A percentile compares a stretch with the other conserved stretches of the same genome.
Evolutionary conservation across 2,888 invertebrate species (phyloP).

Genomic region (Mesorhabditis spiculigera): DNA sequence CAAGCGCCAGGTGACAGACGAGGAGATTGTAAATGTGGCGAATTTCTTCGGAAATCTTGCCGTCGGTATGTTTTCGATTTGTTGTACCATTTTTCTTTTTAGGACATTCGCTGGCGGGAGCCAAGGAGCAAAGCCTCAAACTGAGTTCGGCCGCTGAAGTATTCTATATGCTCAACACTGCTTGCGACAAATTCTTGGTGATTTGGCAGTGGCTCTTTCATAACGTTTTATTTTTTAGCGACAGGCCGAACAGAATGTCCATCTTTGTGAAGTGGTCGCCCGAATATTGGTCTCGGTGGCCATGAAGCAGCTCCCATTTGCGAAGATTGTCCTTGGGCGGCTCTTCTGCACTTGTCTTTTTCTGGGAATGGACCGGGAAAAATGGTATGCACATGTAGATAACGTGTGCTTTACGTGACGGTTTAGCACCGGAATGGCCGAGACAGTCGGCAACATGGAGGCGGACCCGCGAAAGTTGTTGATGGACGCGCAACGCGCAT

Average conservation of each 20-base stretch:
- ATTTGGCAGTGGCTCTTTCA: not conserved
- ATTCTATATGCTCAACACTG: not conserved
- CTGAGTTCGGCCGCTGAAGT: not conserved
- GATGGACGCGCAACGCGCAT: not conserved
- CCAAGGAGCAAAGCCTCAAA: not conserved
- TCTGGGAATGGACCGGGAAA: not conserved
- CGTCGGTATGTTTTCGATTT: not conserved
- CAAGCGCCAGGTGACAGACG: not conserved
- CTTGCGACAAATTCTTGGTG: not conserved
- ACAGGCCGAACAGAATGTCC: not conserved
- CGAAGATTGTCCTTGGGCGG: not conserved
- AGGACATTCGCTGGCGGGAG: not conserved
- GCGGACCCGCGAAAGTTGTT: not conserved
- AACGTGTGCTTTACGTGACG: not conserved
- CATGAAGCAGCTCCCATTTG: not conserved
- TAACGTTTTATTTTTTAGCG: not conserved
- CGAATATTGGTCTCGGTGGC: not conserved
- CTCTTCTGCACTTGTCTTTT: not conserved
- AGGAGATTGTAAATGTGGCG: not conserved
- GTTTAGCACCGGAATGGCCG: not conserved
- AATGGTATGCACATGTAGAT: not conserved
- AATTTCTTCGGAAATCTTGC: not conserved
- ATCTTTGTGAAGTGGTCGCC: not conserved
- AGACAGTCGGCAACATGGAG: not conserved
- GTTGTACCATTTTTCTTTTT: not conserved